Evolutionary conservation across 2,113 vertebrate genomes (phyloP), one percentile per base, ranked within the genome.

Genomic region (Phrynocephalus versicolor): DNA sequence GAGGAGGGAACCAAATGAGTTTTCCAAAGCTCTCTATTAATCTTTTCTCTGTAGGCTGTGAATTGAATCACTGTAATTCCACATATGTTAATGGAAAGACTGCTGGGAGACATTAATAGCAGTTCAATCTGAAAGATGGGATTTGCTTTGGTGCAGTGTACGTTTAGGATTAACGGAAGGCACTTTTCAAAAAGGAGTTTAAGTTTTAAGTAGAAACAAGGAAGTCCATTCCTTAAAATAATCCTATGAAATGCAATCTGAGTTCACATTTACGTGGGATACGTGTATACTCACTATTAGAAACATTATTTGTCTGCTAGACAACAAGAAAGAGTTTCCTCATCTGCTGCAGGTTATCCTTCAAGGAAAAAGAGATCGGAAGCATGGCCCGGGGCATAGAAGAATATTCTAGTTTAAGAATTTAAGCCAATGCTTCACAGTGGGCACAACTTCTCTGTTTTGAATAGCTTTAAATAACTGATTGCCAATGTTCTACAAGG

Each of bases 81-180:
- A 39, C 69, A 18, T 18, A 19, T 0, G 0, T 30, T 87, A 69
- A 73, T 75, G 81, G 65, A 67, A 58, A 88, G 25, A 51, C 64
- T 82, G 79, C 65, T 4, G 62, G 86, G 83, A 5, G 62, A 64
- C 16, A 70, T 1, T 57, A 0, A 3, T 51, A 19, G 71, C 55
- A 71, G 8, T 58, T 3, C 0, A 37, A 51, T 72, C 83, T 41
- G 78, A 90, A 55, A 89, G 83, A 87, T 77, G 80, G 60, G 58
- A 81, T 85, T 81, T 84, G 60, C 87, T 92, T 79, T 78, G 79
- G 1, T 88, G 64, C 79, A 79, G 79, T 35, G 65, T 58, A 91
- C 90, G 65, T 78, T 83, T 84, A 84, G 70, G 92, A 93, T 93
- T 93, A 92, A 89, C 80, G 87, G 57, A 92, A 83, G 1, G 23